Percentiles rank a stretch among this genome's conserved stretches.
These are phyloP conservation scores for Leptinotarsa undecemlineata DNA, from an alignment of 1,140 invertebrate species.

Conservation along the genomic window DNA sequence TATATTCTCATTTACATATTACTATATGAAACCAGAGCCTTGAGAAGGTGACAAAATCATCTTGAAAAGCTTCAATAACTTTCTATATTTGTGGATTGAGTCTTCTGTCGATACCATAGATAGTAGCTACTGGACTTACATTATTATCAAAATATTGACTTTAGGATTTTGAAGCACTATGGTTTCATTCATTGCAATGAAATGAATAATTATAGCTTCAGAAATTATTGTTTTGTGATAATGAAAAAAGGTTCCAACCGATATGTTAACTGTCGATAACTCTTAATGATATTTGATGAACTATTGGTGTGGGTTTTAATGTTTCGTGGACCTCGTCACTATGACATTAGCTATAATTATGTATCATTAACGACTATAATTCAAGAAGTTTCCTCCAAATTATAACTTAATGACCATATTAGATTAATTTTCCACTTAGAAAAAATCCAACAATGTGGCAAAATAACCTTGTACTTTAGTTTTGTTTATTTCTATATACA, in stretches of 20 bases:
- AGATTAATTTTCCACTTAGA: not conserved
- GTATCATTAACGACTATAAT: not conserved
- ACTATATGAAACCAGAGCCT: too few species aligned
- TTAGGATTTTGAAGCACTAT: not conserved
- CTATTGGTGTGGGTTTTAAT: not conserved
- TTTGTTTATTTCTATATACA: not conserved
- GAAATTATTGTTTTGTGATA: not conserved
- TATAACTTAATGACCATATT: not conserved
- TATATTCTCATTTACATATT: too few species aligned
- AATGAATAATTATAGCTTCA: not conserved
- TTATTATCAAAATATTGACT: not conserved
- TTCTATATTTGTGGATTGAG: too few species aligned
- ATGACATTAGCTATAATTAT: not conserved
- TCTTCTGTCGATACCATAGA: too few species aligned
- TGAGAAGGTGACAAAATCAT: too few species aligned
- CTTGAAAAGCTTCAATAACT: too few species aligned
- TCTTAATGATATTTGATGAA: not conserved
- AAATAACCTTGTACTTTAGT: slow-evolving; percentile 4
- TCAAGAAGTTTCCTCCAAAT: not conserved
- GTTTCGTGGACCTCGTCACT: not conserved
- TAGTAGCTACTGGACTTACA: too few species aligned
- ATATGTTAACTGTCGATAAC: not conserved
- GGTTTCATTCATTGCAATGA: not conserved
- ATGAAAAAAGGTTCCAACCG: not conserved
- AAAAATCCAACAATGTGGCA: not conserved